Evolutionary conservation across 2,888 invertebrate species (phyloP), one percentile per base, ranked within the genome.

Genomic region (Eupithecia subfuscata): DNA sequence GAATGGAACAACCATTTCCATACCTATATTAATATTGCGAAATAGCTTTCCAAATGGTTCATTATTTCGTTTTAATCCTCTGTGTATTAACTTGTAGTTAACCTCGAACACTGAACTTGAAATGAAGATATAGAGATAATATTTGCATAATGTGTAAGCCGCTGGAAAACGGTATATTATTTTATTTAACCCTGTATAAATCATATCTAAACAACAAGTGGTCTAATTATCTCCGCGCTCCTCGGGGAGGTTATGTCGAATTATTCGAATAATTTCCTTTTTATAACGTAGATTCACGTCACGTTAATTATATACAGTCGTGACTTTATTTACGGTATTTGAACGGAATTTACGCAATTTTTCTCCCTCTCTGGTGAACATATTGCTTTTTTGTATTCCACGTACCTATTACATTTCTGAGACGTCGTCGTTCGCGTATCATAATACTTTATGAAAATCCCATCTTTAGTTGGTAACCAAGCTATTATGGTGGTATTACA

Each of bases 141-240:
- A 60, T 60, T 60, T 5, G 25, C 60, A 60, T 2, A 64, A 64
- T 34, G 8, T 65, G 9, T n/a, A 67, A 37, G 40, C 40, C 65
- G 1, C 65, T 34, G 16, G 64, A 64, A 64, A 64, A 30, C 34
- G 64, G 30, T 64, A 18, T 16, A 64, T 67, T 67, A 67, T 67
- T 67, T 67, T 67, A 67, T 67, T 40, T 67, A 69, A 69, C 69
- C 69, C 18, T 18, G 30, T 65, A 37, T 37, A 67, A 64, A 67
- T 67, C 34, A 25, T 67, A 40, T 67, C n/a, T 18, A 67, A 67
- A 67, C 65, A 65, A 65, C 65, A 37, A 67, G 65, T 64, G 56
- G 70, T 68, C 56, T 75, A 75, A 75, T 75, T 75, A 75, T 68
- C 71, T 45, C 9, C 65, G n/a, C 70, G 18, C 37, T 52, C 74